Conservation (phyloP, 2,888 invertebrate genomes). For the Tolmerus cingulatus region DNA sequence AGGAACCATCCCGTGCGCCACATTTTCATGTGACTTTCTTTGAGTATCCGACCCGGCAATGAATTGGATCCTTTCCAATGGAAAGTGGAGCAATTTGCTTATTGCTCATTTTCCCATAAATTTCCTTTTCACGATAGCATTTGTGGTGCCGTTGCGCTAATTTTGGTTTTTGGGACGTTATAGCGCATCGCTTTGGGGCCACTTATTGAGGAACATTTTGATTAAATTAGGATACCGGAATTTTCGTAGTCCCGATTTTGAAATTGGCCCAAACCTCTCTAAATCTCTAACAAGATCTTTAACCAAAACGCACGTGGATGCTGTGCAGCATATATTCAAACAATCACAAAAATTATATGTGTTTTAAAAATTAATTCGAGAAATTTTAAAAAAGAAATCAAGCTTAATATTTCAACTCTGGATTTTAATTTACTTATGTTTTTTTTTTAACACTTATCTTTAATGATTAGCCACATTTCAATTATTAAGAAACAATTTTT, state of each 20-base stretch:
- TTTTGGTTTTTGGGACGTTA: not conserved
- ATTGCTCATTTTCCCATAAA: not conserved
- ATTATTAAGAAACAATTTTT: too few relatives aligned
- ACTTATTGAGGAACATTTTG: not conserved
- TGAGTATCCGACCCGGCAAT: not conserved
- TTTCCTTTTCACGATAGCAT: not conserved
- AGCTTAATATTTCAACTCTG: too few relatives aligned
- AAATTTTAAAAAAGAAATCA: too few relatives aligned
- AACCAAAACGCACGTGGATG: not conserved
- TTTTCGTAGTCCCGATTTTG: not conserved
- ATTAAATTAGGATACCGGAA: not conserved
- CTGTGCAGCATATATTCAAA: not conserved
- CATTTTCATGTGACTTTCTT: not conserved
- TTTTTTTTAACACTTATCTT: too few relatives aligned
- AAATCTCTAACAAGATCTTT: not conserved
- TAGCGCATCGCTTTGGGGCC: not conserved
- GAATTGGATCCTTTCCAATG: not conserved
- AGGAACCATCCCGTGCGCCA: not conserved
- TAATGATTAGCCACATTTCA: too few relatives aligned
- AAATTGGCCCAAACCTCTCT: not conserved
- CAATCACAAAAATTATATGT: too few relatives aligned
- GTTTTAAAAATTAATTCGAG: too few relatives aligned
- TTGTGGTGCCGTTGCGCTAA: not conserved
- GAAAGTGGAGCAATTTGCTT: not conserved
- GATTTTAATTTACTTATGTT: too few relatives aligned